Conservation (phyloP, 2,113 vertebrate genomes). For the Myotis davidii region DNA sequence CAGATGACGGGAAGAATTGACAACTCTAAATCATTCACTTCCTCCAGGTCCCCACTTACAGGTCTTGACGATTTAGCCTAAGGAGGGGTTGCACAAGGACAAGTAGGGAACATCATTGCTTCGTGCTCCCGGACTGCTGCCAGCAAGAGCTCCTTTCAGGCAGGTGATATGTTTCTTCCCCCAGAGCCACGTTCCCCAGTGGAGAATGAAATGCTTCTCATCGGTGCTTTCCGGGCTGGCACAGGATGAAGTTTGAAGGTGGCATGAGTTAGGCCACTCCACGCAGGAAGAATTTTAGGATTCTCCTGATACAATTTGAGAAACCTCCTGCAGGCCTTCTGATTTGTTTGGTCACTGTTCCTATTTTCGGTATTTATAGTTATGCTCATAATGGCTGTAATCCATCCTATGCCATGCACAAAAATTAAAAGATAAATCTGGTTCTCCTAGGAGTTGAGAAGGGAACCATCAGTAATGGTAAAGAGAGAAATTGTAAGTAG, state of each 20-base stretch:
- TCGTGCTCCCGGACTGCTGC: too few relatives aligned
- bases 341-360: not conserved
- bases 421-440: not conserved
- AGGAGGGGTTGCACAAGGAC: not conserved
- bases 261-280: not conserved
- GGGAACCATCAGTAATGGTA: not conserved
- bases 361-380: not conserved
- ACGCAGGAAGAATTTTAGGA: not conserved
- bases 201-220: not conserved
- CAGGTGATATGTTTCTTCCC: not conserved
- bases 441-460: not conserved
- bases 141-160: rapidly evolving
- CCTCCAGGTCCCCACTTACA: not conserved
- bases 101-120: not conserved
- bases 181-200: not conserved
- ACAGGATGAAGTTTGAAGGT: not conserved
- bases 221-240: not conserved
- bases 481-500: not conserved
- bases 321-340: not conserved
- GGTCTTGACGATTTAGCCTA: not conserved
- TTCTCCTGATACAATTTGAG: not conserved
- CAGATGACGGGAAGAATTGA: not conserved
- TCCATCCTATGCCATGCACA: not conserved
- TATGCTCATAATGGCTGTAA: not conserved
- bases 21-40: too few relatives aligned